Evolutionary conservation across 2,797 vertebrate genomes (phyloP), one percentile per base, ranked within the genome.

Genomic region (Vespertilio murinus): DNA sequence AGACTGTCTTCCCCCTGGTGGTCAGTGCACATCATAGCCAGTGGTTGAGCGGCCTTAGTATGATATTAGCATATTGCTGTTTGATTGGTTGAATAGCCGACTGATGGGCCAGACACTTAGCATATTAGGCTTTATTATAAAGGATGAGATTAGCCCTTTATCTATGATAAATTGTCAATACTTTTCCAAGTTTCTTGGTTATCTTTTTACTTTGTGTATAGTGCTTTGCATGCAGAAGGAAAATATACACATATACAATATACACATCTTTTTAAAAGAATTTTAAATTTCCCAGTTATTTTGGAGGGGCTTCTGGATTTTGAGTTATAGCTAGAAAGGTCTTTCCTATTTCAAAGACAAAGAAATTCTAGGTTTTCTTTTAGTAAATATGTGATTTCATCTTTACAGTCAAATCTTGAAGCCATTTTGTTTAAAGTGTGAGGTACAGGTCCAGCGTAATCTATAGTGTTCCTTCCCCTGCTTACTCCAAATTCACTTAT

Each of bases 231-330:
- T 13, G n/a, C 25, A 52, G 42, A n/a, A 74, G 30, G 28, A 94
- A 93, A 61, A 86, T 52, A 84, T 8, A 87, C 10, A 70, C 38
- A 88, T 9, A 78, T 22, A 79, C 8, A 79, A 12, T 18, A 73
- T 22, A 33, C 20, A 83, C 12, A 90, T n/a, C n/a, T 8, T 47
- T 94, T 75, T 25, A 87, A 90, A 91, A 88, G 61, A 45, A 1
- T 78, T 77, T 73, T 75, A 67, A 40, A 40, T 90, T 83, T 94
- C 67, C 7, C 52, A 35, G 35, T 89, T 87, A 71, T 91, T 86
- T 73, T 42, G 17, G 8, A 91, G 35, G 20, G 11, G 8, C 25
- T 94, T 94, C 45, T 88, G 67, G 28, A 90, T 92, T 92, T 88
- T 87, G 13, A 84, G 8, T 88, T 17, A 52, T 8, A 71, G 23